Percentiles rank a stretch among this genome's conserved stretches.
These are phyloP conservation scores for Etheostoma spectabile DNA, from an alignment of 2,113 vertebrate genomes.

Conservation along the genomic window DNA sequence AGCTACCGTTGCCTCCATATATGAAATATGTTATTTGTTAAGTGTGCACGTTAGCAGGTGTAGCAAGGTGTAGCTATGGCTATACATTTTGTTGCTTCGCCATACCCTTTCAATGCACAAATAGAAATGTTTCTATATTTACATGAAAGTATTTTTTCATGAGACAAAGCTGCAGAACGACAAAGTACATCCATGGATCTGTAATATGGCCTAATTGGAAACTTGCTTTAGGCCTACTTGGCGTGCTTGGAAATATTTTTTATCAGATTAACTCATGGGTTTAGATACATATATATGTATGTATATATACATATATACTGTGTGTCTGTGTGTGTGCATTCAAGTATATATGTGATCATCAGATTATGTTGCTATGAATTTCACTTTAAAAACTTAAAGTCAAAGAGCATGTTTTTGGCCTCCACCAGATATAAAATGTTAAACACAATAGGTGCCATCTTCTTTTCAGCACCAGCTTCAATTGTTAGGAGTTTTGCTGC, in stretches of 20 bases:
- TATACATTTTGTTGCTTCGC: not conserved
- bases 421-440: not conserved
- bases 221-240: not conserved
- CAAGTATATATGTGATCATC: not conserved
- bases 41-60: too few relatives aligned
- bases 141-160: not conserved
- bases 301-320: too few relatives aligned
- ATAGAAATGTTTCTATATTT: not conserved
- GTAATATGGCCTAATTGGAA: not conserved
- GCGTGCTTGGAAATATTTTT: not conserved
- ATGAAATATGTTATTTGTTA: not conserved
- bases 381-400: not conserved
- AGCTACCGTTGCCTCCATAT: not conserved
- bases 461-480: not conserved
- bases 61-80: not conserved
- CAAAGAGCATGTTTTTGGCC: not conserved
- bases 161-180: not conserved
- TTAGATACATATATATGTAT: too few relatives aligned
- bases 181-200: not conserved
- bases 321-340: too few relatives aligned
- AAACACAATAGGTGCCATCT: not conserved
- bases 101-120: not conserved
- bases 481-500: not conserved
- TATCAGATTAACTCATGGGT: not conserved
- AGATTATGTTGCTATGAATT: not conserved